phyloP scores from a whole-genome alignment of 2,797 vertebrate genomes.

The Netta rufina region DNA sequence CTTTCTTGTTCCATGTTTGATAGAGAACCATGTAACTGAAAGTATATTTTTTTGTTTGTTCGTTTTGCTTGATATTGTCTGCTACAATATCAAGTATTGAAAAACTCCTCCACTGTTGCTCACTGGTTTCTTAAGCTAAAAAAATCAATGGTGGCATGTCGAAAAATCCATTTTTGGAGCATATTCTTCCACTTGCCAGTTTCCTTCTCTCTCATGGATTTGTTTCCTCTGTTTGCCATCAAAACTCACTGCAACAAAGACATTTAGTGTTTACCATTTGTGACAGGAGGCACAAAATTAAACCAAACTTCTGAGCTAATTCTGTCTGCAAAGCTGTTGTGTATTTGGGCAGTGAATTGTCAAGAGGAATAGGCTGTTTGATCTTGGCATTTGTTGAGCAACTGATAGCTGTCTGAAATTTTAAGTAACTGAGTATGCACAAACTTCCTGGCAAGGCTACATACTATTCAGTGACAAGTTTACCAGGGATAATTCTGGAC shows the following conservation, averaged over 20 bases:
- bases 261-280: slow-evolving; percentile 13
- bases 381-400: neutral
- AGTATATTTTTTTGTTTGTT: neutral
- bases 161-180: neutral
- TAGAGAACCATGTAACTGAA: slow-evolving; percentile 53
- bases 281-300: neutral
- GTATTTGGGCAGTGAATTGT: neutral
- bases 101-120: slow-evolving; percentile 17
- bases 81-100: slow-evolving; percentile 32
- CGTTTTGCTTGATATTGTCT: neutral
- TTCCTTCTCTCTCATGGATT: neutral
- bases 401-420: neutral
- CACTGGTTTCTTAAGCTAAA: slow-evolving; percentile 31
- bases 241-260: slow-evolving; percentile 21
- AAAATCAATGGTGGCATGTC: neutral
- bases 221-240: neutral
- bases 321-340: slow-evolving; percentile 1
- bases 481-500: neutral
- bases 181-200: neutral
- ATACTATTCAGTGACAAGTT: neutral
- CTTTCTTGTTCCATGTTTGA: neutral
- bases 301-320: neutral
- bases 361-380: neutral
- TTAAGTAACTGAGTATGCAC: neutral
- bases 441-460: neutral